Percentiles rank a stretch among this genome's conserved stretches.
Conservation (phyloP, 2,797 vertebrate species). For the Balearica regulorum region DNA sequence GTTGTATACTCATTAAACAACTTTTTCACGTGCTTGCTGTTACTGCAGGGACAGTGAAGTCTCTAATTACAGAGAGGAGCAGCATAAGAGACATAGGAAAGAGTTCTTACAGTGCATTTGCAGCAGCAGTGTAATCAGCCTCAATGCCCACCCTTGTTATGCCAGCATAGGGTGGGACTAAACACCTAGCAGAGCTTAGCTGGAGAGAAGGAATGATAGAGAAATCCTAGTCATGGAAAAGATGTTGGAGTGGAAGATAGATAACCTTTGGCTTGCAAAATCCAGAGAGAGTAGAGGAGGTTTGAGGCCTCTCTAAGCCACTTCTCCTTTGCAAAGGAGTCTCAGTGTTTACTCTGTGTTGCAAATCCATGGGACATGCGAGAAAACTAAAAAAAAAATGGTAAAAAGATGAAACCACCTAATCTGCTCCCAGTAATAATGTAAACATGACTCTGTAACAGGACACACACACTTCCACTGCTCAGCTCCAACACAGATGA, state of each 20-base stretch:
- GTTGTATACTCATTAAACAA: not conserved
- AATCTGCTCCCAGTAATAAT: not conserved
- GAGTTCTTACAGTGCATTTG: not conserved
- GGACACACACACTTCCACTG: not conserved
- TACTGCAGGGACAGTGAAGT: not conserved
- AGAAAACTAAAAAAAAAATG: not conserved
- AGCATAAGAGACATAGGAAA: not conserved
- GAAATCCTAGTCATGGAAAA: not conserved
- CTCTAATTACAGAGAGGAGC: not conserved
- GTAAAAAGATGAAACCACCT: not conserved
- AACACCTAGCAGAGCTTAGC: not conserved
- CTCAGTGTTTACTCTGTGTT: not conserved
- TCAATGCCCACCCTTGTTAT: not conserved
- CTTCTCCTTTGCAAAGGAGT: not conserved
- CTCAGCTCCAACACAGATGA: not conserved
- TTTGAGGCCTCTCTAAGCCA: not conserved
- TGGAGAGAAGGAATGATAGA: not conserved
- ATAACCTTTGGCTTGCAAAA: not conserved
- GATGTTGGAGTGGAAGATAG: not conserved
- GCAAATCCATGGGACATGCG: not conserved
- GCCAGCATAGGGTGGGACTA: not conserved
- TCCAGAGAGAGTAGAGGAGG: not conserved
- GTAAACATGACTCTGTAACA: conserved; percentile 10
- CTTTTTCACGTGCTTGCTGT: not conserved
- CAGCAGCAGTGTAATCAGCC: not conserved